Base-by-base conservation (phyloP, 2,888 invertebrate genomes). In the Tryphoninae sp. region DNA sequence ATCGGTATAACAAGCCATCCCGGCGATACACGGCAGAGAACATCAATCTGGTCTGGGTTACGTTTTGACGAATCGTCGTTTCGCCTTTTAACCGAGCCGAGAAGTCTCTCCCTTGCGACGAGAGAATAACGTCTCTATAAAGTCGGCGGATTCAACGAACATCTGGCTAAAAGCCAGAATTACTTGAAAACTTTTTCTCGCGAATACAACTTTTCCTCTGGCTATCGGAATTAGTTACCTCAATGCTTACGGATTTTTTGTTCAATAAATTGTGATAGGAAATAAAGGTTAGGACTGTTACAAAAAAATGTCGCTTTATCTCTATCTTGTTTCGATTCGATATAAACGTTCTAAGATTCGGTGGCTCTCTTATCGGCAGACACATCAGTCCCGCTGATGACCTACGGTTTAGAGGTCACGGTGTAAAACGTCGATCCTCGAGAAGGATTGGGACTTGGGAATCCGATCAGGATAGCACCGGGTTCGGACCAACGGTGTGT, bases 1-100 rank as follows among this genome's bases (percentile, higher is more conserved):
- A 89, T 89, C 89, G 86, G 87, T 88, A 88, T 90, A 89, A 90
- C 89, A 88, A 89, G 89, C 86, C 87, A 84, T 87, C 86, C 86
- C 82, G 86, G 84, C 84, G 87, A 33, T 72, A 68, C 87, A 83
- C 83, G 87, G 87, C 84, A 86, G 71, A 45, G 74, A 19, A 88
- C 90, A 89, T 89, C 88, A 88, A 89, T 90, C 88, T 84, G 84
- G 84, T 80, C 83, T 84, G 88, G 86, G 86, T 89, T 88, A 89
- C 88, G 86, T 88, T 89, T 90, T 90, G 90, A 89, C 89, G 89
- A 88, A 90, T 90, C 88, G 88, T 82, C 79, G 84, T 67, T 64
- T 68, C 72, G 74, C 58, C 69, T 75, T 72, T 74, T 58, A 75
- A 65, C 59, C 49, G 59, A 75, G 42, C 59, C 16, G 51, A 40